Evolutionary conservation across 1,140 invertebrate genomes (phyloP).

Genomic region (Hyphantria cunea): DNA sequence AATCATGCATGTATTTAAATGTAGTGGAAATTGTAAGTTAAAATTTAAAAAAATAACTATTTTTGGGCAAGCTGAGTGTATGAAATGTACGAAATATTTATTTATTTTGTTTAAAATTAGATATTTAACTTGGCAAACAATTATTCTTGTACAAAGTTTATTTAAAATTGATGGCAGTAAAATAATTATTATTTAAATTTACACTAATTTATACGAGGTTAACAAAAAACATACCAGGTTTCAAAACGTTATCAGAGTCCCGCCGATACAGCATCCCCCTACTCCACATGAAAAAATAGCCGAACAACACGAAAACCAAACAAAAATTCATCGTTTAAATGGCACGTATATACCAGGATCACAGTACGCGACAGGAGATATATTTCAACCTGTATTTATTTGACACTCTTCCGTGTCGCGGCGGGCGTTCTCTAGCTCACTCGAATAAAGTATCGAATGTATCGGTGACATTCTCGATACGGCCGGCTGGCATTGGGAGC

Average conservation of each 20-base stretch:
- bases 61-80: no score
- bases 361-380: constrained; percentile 65
- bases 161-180: no score
- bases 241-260: constrained; percentile 71
- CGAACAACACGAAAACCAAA: constrained; percentile 72
- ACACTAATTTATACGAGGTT: constrained; percentile 1
- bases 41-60: no score
- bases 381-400: constrained; percentile 79
- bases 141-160: no score
- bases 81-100: no score
- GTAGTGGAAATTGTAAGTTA: no score
- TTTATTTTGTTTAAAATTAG: no score
- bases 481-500: constrained; percentile 63
- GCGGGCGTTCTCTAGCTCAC: constrained; percentile 61
- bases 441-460: constrained; percentile 76
- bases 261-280: constrained; percentile 67
- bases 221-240: constrained; percentile 60
- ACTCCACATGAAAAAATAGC: constrained; percentile 64
- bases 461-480: constrained; percentile 73
- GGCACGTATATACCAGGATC: constrained; percentile 70
- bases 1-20: no score
- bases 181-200: no score
- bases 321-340: constrained; percentile 76
- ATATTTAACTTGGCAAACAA: no score
- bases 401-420: constrained; percentile 74